Conservation (phyloP, 2,888 invertebrate species). For the Opisthograptis luteolata region DNA sequence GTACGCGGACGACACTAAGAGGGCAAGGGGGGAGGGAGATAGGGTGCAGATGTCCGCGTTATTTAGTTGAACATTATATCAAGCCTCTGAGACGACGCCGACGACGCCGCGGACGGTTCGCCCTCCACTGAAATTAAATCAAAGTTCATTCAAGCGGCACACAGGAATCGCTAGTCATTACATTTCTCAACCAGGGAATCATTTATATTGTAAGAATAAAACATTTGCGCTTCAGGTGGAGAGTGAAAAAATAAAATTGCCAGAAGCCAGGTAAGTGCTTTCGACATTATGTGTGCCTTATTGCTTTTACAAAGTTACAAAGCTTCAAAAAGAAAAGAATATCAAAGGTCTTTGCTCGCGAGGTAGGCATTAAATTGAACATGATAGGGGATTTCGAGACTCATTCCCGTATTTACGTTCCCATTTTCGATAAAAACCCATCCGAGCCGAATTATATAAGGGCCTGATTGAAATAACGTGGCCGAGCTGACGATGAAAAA, state of each 20-base stretch:
- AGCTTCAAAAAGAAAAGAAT: conserved; percentile 40
- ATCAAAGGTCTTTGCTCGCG: conserved; percentile 41
- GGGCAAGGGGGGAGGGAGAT: conserved; percentile 21
- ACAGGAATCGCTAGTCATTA: conserved; percentile 55
- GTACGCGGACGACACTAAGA: conserved; percentile 30
- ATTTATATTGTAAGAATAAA: conserved; percentile 37
- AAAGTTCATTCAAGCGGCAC: conserved; percentile 61
- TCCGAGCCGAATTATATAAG: conserved; percentile 50
- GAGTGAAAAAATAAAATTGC: conserved; percentile 18
- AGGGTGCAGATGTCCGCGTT: conserved; percentile 58
- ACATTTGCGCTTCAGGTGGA: conserved; percentile 19
- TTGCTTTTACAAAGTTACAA: conserved; percentile 37
- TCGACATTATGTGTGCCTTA: conserved; percentile 23
- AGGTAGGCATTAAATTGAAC: conserved; percentile 51
- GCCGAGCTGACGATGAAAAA: conserved; percentile 46
- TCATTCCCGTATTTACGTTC: conserved; percentile 46
- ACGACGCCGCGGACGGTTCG: no score
- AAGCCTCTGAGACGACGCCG: conserved; percentile 52
- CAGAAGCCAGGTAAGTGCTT: conserved; percentile 17
- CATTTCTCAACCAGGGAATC: conserved; percentile 42
- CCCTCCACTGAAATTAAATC: conserved; percentile 67
- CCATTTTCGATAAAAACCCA: conserved; percentile 47
- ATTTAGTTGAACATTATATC: conserved; percentile 73
- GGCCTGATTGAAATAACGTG: conserved; percentile 55
- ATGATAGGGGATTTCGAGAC: conserved; percentile 42